Percentiles rank a stretch among this genome's conserved stretches.
Conservation (phyloP, 2,113 vertebrate genomes). For the Saguinus midas region DNA sequence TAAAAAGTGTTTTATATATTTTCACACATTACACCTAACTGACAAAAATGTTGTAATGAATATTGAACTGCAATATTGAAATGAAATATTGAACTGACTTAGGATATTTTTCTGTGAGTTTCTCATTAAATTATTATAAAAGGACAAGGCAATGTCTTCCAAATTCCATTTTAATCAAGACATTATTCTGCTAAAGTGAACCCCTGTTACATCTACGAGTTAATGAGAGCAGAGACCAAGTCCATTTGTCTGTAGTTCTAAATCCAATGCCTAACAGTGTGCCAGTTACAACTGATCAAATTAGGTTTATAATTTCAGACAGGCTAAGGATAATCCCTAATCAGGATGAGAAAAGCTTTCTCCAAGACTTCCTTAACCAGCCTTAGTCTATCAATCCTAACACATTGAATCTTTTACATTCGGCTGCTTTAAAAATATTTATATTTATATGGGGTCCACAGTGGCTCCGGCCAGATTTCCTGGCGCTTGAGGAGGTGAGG, state of each 20-base stretch:
- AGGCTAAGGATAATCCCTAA: background rate
- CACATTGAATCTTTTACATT: background rate
- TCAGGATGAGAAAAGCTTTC: background rate
- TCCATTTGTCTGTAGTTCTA: background rate
- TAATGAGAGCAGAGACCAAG: background rate
- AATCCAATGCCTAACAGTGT: background rate
- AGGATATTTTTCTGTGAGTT: background rate
- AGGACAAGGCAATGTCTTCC: background rate
- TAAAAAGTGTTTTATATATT: background rate
- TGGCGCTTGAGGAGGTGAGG: too few species aligned
- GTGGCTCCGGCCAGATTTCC: too few species aligned
- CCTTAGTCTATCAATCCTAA: background rate
- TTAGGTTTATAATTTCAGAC: background rate
- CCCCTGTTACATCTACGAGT: background rate
- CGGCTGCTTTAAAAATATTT: background rate
- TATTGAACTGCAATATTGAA: too few species aligned
- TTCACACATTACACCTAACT: background rate
- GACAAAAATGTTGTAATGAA: background rate
- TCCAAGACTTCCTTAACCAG: background rate
- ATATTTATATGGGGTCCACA: background rate
- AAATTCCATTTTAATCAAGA: constrained; percentile 30
- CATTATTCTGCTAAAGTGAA: constrained; percentile 4
- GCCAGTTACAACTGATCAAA: background rate
- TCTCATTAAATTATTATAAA: constrained; percentile 15
- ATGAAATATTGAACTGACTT: background rate